Evolutionary conservation across 2,888 invertebrate species (phyloP).

Genomic region (Aethes cnicana): DNA sequence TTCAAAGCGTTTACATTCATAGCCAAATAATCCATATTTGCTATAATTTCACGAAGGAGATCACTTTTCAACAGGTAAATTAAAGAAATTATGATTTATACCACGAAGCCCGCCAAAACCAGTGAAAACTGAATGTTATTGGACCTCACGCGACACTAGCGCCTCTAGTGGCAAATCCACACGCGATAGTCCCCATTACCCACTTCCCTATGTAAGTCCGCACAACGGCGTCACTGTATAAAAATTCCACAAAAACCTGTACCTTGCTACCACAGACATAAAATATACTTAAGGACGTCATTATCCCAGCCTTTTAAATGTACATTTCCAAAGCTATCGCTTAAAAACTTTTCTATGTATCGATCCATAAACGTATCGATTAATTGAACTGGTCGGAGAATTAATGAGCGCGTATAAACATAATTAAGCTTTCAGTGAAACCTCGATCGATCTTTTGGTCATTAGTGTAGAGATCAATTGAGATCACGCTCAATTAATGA

Average conservation of each 20-base stretch:
- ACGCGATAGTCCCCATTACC: too few relatives aligned
- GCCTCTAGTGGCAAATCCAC: too few relatives aligned
- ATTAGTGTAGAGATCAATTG: constrained; percentile 65
- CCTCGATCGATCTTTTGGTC: constrained; percentile 64
- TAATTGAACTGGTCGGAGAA: constrained; percentile 63
- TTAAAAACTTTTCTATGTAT: constrained; percentile 53
- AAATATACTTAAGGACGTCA: constrained; percentile 42
- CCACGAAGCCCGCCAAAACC: too few relatives aligned
- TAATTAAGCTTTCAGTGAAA: constrained; percentile 74
- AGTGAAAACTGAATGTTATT: too few relatives aligned
- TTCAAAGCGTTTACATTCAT: too few relatives aligned
- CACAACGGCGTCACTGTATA: constrained; percentile 18
- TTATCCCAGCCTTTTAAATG: constrained; percentile 39
- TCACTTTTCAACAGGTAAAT: too few relatives aligned
- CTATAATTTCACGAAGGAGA: too few relatives aligned
- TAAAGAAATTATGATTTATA: too few relatives aligned
- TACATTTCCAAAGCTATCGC: constrained; percentile 40
- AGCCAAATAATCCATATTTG: too few relatives aligned
- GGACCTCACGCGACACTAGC: too few relatives aligned
- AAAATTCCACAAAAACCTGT: constrained; percentile 16
- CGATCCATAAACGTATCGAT: constrained; percentile 54
- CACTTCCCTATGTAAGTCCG: too few relatives aligned
- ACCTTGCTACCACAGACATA: constrained; percentile 9
- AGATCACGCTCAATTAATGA: constrained; percentile 70
- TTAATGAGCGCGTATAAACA: constrained; percentile 74